Evolutionary conservation across 2,113 vertebrate species (phyloP).

Genomic region (Cinclus mexicanus): DNA sequence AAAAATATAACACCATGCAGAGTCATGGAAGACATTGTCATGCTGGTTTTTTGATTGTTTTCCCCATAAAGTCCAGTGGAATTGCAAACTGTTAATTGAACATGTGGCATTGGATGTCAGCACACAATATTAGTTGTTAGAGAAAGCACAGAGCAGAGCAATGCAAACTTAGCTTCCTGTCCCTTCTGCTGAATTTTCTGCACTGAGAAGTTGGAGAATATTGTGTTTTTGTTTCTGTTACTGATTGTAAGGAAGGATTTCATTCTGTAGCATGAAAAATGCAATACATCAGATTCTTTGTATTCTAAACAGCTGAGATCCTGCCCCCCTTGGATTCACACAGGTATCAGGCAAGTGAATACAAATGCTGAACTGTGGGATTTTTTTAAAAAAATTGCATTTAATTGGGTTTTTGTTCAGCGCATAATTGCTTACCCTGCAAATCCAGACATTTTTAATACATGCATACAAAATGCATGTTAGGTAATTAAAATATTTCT

Average conservation of each 20-base stretch:
- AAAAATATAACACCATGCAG: not conserved
- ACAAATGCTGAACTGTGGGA: not conserved
- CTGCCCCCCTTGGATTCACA: not conserved
- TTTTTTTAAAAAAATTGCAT: not conserved
- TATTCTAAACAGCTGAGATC: not conserved
- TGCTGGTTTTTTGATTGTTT: not conserved
- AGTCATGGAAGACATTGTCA: not conserved
- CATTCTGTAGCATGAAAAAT: not conserved
- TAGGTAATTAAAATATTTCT: not conserved
- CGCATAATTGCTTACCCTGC: not conserved
- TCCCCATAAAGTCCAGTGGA: not conserved
- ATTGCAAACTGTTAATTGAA: not conserved
- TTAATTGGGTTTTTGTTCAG: constrained; percentile 17
- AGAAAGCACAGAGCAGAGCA: not conserved
- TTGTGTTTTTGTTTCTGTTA: not conserved
- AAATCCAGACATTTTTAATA: not conserved
- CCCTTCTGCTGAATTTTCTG: not conserved
- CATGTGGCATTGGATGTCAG: not conserved
- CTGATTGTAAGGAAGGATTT: not conserved
- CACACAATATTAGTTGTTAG: not conserved
- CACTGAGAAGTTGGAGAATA: not conserved
- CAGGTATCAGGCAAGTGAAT: not conserved
- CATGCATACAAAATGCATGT: not conserved
- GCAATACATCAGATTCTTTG: not conserved
- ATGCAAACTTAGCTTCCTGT: not conserved